These are phyloP conservation scores for Petrolisthes manimaculis DNA, from an alignment of 2,888 invertebrate genomes.

Conservation along the genomic window DNA sequence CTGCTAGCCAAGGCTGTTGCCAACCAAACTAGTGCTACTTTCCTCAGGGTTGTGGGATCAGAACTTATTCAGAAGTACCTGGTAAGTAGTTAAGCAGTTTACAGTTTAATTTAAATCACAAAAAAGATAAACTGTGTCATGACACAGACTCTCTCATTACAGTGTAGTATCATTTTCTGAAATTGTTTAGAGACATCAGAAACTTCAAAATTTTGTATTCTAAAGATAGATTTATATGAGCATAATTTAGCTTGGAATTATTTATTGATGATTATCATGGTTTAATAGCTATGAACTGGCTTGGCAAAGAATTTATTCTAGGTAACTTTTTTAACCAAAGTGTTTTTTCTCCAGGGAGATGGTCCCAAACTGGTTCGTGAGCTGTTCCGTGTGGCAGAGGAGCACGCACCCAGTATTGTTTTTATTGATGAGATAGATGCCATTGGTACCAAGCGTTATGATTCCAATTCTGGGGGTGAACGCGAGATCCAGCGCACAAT, in stretches of 20 bases:
- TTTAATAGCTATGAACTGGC: too few relatives aligned
- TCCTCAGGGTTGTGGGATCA: slow-evolving; percentile 98
- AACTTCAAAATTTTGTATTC: too few relatives aligned
- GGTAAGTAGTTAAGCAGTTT: slow-evolving; percentile 71
- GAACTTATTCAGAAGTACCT: slow-evolving; percentile 99
- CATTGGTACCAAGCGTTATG: slow-evolving; percentile 97
- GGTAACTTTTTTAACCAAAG: too few relatives aligned
- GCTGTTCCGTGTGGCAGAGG: slow-evolving; percentile 98
- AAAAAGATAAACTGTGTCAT: too few relatives aligned
- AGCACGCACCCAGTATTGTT: slow-evolving; percentile 99
- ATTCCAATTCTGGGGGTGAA: slow-evolving; percentile 99
- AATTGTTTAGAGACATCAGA: too few relatives aligned
- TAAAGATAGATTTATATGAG: not conserved
- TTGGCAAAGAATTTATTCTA: not conserved
- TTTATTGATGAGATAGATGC: slow-evolving; percentile 99
- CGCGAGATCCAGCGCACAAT: slow-evolving; percentile 99
- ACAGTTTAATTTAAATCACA: too few relatives aligned
- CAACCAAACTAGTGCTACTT: slow-evolving; percentile 99
- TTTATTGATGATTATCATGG: too few relatives aligned
- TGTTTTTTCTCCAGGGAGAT: slow-evolving; percentile 79
- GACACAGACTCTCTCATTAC: not conserved
- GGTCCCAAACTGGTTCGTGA: slow-evolving; percentile 98
- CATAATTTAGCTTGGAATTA: not conserved
- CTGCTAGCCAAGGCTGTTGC: slow-evolving; percentile 98
- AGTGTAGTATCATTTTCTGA: too few relatives aligned